Conservation (phyloP, 2,888 invertebrate species). For the Linnaemya tessellans region DNA sequence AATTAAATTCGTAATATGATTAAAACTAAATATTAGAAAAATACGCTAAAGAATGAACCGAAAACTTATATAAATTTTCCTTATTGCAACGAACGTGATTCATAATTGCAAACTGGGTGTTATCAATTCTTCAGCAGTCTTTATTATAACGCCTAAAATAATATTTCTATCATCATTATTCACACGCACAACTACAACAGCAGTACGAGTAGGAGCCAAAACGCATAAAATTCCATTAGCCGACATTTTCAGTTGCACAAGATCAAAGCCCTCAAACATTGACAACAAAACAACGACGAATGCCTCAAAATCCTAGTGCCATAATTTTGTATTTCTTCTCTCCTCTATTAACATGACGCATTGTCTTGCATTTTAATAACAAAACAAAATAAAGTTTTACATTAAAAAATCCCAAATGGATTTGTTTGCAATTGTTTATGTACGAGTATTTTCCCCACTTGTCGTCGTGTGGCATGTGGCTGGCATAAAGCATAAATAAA, state of each 20-base stretch:
- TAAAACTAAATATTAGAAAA: too few relatives aligned
- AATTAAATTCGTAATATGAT: too few relatives aligned
- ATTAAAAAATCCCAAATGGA: slow-evolving; percentile 54
- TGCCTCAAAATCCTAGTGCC: slow-evolving; percentile 26
- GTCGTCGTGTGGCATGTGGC: slow-evolving; percentile 48
- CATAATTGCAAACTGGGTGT: slow-evolving; percentile 5
- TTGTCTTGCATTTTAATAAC: slow-evolving; percentile 44
- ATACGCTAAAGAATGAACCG: too few relatives aligned
- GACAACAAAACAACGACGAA: neutral
- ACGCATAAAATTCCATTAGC: slow-evolving; percentile 22
- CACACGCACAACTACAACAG: neutral
- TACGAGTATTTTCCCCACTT: neutral
- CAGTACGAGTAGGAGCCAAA: neutral
- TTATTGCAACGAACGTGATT: neutral
- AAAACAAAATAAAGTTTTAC: slow-evolving; percentile 25
- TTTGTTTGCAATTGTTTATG: slow-evolving; percentile 36
- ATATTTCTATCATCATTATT: neutral
- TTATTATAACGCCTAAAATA: slow-evolving; percentile 3
- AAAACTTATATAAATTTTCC: too few relatives aligned
- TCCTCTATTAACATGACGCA: slow-evolving; percentile 11
- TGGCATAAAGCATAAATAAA: slow-evolving; percentile 42
- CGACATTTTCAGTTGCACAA: slow-evolving; percentile 10
- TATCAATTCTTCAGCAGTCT: neutral
- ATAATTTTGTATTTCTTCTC: slow-evolving; percentile 30
- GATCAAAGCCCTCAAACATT: neutral